Evolutionary conservation across 2,888 invertebrate genomes (phyloP).

Genomic region (Leuctra nigra): DNA sequence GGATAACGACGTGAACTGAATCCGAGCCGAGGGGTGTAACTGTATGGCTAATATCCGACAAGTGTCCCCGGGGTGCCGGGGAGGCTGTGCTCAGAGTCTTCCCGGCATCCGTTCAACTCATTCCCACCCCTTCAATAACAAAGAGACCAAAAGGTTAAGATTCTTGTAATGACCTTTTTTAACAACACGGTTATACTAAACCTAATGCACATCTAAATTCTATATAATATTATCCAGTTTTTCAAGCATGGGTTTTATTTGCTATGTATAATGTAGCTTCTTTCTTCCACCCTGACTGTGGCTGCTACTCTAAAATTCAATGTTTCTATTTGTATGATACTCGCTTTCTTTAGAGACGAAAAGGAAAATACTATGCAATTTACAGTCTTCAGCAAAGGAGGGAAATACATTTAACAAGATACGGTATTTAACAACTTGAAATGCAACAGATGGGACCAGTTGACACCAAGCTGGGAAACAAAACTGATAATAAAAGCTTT

Average conservation of each 20-base stretch:
- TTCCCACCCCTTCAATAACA: slow-evolving; percentile 27
- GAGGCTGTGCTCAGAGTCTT: slow-evolving; percentile 4
- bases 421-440: slow-evolving; percentile 28
- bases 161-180: slow-evolving; percentile 28
- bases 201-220: slow-evolving; percentile 33
- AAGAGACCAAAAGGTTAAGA: slow-evolving; percentile 28
- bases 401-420: slow-evolving; percentile 29
- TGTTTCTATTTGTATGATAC: slow-evolving; percentile 24
- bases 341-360: slow-evolving; percentile 25
- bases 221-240: slow-evolving; percentile 31
- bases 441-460: slow-evolving; percentile 30
- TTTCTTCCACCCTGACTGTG: slow-evolving; percentile 27
- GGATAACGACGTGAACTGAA: not conserved
- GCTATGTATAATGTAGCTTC: slow-evolving; percentile 27
- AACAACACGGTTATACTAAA: slow-evolving; percentile 33
- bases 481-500: slow-evolving; percentile 20
- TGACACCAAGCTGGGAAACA: slow-evolving; percentile 29
- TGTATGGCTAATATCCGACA: slow-evolving; percentile 14
- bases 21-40: slow-evolving; percentile 1
- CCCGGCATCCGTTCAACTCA: slow-evolving; percentile 16
- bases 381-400: slow-evolving; percentile 27
- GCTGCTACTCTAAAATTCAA: slow-evolving; percentile 27
- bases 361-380: slow-evolving; percentile 28
- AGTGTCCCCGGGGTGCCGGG: slow-evolving; percentile 5
- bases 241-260: slow-evolving; percentile 27